A percentile compares a stretch with the other conserved stretches of the same genome.
These are phyloP conservation scores for Linnaemya vulpina DNA, from an alignment of 2,888 invertebrate species.

Conservation along the genomic window DNA sequence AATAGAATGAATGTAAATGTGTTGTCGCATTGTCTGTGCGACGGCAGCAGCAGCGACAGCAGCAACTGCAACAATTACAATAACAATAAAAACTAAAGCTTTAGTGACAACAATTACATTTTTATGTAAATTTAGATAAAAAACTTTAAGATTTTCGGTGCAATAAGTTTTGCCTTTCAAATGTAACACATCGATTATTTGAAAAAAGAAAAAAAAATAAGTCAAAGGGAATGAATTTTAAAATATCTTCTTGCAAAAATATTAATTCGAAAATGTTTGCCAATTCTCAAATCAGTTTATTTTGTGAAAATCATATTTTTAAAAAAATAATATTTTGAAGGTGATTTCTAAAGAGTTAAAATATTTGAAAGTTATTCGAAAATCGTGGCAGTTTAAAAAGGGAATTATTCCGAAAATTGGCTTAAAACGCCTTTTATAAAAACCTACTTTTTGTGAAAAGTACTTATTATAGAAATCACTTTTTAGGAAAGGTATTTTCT, in stretches of 20 bases:
- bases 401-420: no score
- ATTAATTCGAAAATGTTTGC: no score
- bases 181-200: neutral
- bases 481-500: no score
- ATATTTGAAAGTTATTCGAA: no score
- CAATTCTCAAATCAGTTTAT: neutral
- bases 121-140: slow-evolving; percentile 30
- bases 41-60: slow-evolving; percentile 33
- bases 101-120: slow-evolving; percentile 24
- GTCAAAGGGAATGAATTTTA: neutral
- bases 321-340: no score
- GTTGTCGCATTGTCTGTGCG: slow-evolving; percentile 33
- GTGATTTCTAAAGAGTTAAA: no score
- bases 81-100: slow-evolving; percentile 30
- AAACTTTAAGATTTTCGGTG: neutral
- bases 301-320: neutral
- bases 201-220: neutral
- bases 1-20: slow-evolving; percentile 41
- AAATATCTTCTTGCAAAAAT: neutral
- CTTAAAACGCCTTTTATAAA: no score
- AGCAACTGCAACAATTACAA: slow-evolving; percentile 31
- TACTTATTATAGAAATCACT: no score
- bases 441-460: no score
- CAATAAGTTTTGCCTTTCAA: neutral
- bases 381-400: no score